Base-by-base conservation (phyloP, 2,797 vertebrate species). In the Austrolebias charrua region DNA sequence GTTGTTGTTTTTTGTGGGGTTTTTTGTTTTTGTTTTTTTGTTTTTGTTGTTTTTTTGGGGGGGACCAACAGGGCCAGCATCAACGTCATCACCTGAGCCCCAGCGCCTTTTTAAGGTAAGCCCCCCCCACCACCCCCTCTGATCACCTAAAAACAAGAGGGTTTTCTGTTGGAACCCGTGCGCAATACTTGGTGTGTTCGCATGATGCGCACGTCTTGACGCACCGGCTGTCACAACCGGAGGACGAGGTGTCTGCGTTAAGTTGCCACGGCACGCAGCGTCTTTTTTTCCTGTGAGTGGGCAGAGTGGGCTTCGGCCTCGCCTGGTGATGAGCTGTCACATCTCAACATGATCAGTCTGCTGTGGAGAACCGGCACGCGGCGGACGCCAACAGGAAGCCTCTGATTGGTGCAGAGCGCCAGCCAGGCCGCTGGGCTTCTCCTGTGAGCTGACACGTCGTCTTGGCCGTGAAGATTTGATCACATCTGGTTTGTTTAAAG, bases 321-420 rank as follows among this genome's bases (percentile, higher is more conserved):
- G 90, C 87, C 90, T 90, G 90, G 88, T 90, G 87, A 89, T 88
- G 76, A 90, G 80, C 75, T 76, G 79, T 81, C 82, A 79, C 70
- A 71, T 87, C 67, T 70, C 47, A 40, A 78, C 70, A 69, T 66
- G 69, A 80, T 73, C 78, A 31, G 53, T 49, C 63, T 40, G 70
- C 68, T 79, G 59, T 55, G 69, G 73, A 75, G 67, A 55, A 73
- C 63, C 71, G 71, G 58, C 64, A 70, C 73, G 52, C 73, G 35
- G 79, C 66, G 63, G 52, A 73, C 42, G 79, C 66, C 48, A 73
- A 74, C 69, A 43, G 66, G 76, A 79, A 59, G 78, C 77, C 80
- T 70, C 66, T 55, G 82, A 70, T 83, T 83, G 80, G 76, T 79
- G 61, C 24, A 62, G 58, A 51, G 64, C 80, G 78, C 75, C 79